Percentiles rank a stretch among this genome's conserved stretches.
These are phyloP conservation scores for Semaprochilodus insignis DNA, from an alignment of 2,797 vertebrate species.

Conservation along the genomic window DNA sequence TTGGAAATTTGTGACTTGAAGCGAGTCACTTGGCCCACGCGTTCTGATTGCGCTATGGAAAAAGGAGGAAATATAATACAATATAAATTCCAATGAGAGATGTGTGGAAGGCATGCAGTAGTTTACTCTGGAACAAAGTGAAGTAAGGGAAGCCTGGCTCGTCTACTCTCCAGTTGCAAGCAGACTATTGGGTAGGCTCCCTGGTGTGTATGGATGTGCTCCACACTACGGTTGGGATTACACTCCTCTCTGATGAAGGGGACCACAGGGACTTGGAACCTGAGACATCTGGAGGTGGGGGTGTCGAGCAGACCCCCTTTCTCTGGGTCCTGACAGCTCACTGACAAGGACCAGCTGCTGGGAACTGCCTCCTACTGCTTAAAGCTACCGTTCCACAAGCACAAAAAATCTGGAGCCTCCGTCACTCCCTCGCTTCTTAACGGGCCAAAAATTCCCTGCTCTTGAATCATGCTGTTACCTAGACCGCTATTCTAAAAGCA, in stretches of 20 bases:
- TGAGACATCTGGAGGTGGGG: slow-evolving; percentile 54
- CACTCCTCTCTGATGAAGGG: slow-evolving; percentile 54
- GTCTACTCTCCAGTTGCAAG: slow-evolving; percentile 20
- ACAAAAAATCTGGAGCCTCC: slow-evolving; percentile 44
- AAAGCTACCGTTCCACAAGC: slow-evolving; percentile 58
- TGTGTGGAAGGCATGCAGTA: slow-evolving; percentile 31
- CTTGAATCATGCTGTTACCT: slow-evolving; percentile 9
- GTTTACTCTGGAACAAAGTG: slow-evolving; percentile 41
- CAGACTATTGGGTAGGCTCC: slow-evolving; percentile 38
- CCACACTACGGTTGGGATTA: slow-evolving; percentile 52
- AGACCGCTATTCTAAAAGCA: neutral
- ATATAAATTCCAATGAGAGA: slow-evolving; percentile 30
- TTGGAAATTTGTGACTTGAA: slow-evolving; percentile 4
- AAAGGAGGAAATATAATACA: neutral
- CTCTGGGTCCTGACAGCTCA: slow-evolving; percentile 69
- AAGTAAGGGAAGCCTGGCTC: slow-evolving; percentile 25
- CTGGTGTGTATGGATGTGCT: slow-evolving; percentile 54
- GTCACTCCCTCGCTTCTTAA: slow-evolving; percentile 47
- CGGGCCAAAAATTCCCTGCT: slow-evolving; percentile 18
- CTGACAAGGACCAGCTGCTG: slow-evolving; percentile 74
- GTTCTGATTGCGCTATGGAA: neutral
- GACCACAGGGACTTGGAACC: slow-evolving; percentile 46
- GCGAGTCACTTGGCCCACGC: slow-evolving; percentile 3
- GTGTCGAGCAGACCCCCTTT: slow-evolving; percentile 46
- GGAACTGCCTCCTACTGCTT: slow-evolving; percentile 60